A percentile compares a stretch with the other conserved stretches of the same genome.
These are phyloP conservation scores for Dipodomys merriami DNA, from an alignment of 2,113 vertebrate genomes.

Conservation along the genomic window DNA sequence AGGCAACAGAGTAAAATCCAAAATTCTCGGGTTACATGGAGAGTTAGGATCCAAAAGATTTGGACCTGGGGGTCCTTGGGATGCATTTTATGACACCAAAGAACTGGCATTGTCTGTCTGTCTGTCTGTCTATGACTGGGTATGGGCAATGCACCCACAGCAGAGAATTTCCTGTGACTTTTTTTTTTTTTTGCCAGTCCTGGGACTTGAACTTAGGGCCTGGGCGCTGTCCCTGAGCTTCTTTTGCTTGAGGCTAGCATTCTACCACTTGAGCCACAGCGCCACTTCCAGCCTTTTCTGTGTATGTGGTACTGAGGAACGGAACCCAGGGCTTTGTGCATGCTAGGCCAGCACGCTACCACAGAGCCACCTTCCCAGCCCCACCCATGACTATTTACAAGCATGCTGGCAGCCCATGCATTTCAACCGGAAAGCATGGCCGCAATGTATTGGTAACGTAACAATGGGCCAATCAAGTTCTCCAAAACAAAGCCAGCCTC, in stretches of 20 bases:
- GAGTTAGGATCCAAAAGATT: background rate
- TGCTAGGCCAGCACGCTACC: too few species aligned
- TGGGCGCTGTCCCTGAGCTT: too few species aligned
- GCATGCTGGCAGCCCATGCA: background rate
- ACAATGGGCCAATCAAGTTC: rapidly evolving
- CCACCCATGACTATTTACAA: background rate
- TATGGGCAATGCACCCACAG: rapidly evolving
- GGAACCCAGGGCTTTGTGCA: too few species aligned
- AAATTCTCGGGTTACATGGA: background rate
- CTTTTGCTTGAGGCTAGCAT: too few species aligned
- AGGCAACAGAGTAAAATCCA: background rate
- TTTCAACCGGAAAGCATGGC: background rate
- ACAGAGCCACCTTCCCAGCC: too few species aligned
- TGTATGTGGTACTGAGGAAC: too few species aligned
- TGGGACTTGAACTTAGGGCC: too few species aligned
- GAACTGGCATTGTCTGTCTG: rapidly evolving
- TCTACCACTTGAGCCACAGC: too few species aligned
- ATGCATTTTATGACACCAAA: too few species aligned
- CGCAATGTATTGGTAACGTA: rapidly evolving
- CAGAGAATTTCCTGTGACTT: background rate
- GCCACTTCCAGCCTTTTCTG: too few species aligned
- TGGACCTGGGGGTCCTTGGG: rapidly evolving
- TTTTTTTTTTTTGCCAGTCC: too few species aligned
- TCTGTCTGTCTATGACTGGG: rapidly evolving
- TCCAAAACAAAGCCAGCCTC: background rate